Evolutionary conservation across 2,113 vertebrate species (phyloP).

Genomic region (Cyanoliseus patagonus): DNA sequence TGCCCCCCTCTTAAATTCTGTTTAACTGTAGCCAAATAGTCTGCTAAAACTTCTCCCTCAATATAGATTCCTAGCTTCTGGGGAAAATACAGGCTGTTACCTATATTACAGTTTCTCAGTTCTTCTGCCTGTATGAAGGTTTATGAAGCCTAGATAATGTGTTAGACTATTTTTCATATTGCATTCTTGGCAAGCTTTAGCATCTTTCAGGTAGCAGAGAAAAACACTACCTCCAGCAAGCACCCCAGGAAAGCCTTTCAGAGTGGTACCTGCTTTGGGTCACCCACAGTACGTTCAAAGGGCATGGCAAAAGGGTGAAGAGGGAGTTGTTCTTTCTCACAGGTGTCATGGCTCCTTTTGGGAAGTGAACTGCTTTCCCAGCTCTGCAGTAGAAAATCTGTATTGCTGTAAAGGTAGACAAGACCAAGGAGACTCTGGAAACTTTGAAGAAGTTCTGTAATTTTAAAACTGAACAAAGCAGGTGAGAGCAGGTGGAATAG

Average conservation of each 20-base stretch:
- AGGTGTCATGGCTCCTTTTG: neutral
- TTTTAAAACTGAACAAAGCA: neutral
- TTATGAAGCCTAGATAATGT: neutral
- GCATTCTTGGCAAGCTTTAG: neutral
- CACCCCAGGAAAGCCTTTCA: neutral
- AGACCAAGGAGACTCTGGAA: neutral
- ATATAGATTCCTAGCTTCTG: neutral
- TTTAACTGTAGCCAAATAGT: neutral
- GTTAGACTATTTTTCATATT: neutral
- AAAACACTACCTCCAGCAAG: neutral
- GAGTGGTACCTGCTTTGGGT: neutral
- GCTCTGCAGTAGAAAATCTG: neutral
- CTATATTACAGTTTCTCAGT: neutral
- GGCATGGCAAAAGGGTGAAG: neutral
- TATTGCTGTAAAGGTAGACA: neutral
- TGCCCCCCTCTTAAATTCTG: neutral
- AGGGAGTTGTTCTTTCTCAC: neutral
- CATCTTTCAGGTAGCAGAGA: neutral
- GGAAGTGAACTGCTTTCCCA: neutral
- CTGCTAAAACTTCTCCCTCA: neutral
- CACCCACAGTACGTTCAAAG: neutral
- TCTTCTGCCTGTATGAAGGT: neutral
- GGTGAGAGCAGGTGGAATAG: neutral
- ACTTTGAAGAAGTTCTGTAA: neutral
- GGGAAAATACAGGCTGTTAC: neutral